phyloP scores from a whole-genome alignment of 2,888 invertebrate genomes.

The Esperia sulphurella region DNA sequence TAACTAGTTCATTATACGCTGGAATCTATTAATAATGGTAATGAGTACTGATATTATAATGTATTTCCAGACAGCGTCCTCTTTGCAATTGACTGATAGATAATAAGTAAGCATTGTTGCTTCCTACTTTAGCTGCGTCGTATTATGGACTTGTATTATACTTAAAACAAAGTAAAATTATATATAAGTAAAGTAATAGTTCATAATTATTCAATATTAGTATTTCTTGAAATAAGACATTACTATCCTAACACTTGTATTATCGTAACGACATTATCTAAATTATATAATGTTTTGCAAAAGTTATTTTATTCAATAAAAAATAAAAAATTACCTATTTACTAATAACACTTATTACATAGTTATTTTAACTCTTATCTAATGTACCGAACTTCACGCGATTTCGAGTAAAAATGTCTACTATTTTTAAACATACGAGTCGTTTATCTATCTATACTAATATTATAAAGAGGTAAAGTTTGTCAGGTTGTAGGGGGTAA shows the following conservation, averaged over 20 bases:
- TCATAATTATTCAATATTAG: no score
- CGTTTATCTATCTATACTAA: no score
- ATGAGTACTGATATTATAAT: constrained; percentile 8
- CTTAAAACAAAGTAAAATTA: no score
- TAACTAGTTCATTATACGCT: constrained; percentile 2
- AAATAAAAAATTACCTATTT: neutral
- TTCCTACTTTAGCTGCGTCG: constrained; percentile 68
- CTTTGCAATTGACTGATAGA: constrained; percentile 30
- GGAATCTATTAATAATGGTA: constrained; percentile 8
- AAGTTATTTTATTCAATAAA: neutral
- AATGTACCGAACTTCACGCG: neutral
- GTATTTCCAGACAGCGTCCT: constrained; percentile 17
- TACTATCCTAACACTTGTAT: neutral
- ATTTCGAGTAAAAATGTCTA: no score
- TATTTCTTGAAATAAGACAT: neutral
- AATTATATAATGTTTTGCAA: no score
- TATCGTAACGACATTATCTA: no score
- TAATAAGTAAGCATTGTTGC: constrained; percentile 22
- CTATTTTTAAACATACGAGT: no score
- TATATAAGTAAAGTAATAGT: no score
- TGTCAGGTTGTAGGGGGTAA: no score
- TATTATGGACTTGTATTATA: no score
- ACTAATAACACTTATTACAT: neutral
- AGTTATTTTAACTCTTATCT: neutral
- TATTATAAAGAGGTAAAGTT: no score